Evolutionary conservation across 2,797 vertebrate species (phyloP).

Genomic region (Neopelma chrysocephalum): DNA sequence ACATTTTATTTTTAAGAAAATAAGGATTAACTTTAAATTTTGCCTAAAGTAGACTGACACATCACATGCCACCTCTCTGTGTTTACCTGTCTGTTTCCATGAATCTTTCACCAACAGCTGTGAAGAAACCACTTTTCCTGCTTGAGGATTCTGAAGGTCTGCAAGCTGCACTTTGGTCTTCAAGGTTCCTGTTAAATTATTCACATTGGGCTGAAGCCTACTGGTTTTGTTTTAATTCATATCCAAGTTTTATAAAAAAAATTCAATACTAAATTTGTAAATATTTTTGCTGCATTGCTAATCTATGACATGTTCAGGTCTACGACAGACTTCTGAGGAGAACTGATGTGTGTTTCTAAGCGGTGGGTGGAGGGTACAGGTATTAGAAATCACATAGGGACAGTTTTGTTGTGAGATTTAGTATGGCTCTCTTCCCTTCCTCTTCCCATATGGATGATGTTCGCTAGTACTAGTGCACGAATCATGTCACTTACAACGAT

Average conservation of each 20-base stretch:
- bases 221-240: not conserved
- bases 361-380: not conserved
- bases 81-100: not conserved
- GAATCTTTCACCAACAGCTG: not conserved
- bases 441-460: not conserved
- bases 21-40: not conserved
- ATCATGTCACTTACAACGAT: not conserved
- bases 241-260: not conserved
- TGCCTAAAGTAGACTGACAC: not conserved
- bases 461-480: not conserved
- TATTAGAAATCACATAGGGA: not conserved
- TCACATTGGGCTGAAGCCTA: not conserved
- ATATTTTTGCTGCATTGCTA: not conserved
- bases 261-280: not conserved
- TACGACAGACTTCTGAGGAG: not conserved
- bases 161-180: not conserved
- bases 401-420: not conserved
- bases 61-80: not conserved
- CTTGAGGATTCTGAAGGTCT: not conserved
- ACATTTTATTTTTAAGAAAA: not conserved
- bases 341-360: not conserved
- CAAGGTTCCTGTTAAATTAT: not conserved
- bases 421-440: not conserved
- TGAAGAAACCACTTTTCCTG: not conserved
- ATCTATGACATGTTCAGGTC: not conserved